Evolutionary conservation across 1,140 invertebrate genomes (phyloP), one percentile per base, ranked within the genome.

Genomic region (Laupala kohalensis): DNA sequence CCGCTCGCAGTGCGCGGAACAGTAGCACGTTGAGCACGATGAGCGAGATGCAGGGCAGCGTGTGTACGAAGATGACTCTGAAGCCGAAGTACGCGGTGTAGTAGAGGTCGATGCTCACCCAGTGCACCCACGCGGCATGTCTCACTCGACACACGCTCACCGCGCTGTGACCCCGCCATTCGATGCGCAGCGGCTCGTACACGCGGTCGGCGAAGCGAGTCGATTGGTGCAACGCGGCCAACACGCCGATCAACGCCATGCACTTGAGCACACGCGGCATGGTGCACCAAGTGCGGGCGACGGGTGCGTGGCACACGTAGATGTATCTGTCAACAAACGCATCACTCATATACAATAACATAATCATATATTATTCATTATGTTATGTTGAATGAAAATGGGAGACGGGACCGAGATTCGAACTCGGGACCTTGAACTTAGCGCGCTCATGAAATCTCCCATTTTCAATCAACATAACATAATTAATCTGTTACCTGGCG

Each of bases 21-120:
- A 98, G 85, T 9, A 97, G 82, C 0, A 92, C 86, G 80, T 97
- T 98, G 23, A 98, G 85, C 1, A 94, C 89, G 1, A 97, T 92
- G 9, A 98, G 85, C 4, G 92, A 87, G 4, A 93, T 87, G 82
- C 95, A 97, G 0, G 95, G 95, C 24, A 95, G 82, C 72, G 95
- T 81, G 78, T 97, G 93, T 19, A 97, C 94, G 81, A 94, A 96
- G 15, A 97, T 80, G 6, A 96, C 91, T 4, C 95, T 85, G 79
- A 96, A 96, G 76, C 89, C 86, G 79, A 86, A 95, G 81, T 94
- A 96, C 1, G 87, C 81, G 29, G 88, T 89, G 81, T 87, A 95
- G 79, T 95, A 96, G 1, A 89, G 79, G 77, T 92, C 85, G 53
- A 85, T 78, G 0, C 87, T 87, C 5, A 91, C 75, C 25, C 83